Percentiles rank a stretch among this genome's conserved stretches.
Evolutionary conservation across 2,797 vertebrate genomes (phyloP).

Genomic region (Alosa sapidissima): DNA sequence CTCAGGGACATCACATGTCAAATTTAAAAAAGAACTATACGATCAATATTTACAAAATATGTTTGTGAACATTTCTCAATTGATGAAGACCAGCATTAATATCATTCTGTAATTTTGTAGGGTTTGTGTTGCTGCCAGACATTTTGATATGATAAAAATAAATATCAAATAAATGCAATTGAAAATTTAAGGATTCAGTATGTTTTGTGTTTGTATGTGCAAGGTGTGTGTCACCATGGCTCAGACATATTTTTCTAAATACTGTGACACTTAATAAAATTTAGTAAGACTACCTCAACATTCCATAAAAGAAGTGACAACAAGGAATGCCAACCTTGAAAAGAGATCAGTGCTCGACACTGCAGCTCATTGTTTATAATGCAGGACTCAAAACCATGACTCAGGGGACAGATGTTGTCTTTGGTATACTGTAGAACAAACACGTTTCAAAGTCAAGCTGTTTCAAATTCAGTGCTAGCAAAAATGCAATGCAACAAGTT

Average conservation of each 20-base stretch:
- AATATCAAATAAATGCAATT: not conserved
- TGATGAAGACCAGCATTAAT: not conserved
- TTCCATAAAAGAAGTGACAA: constrained; percentile 46
- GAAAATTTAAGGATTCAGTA: not conserved
- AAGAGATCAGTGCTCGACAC: constrained; percentile 39
- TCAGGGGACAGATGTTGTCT: constrained; percentile 73
- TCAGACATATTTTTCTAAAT: constrained; percentile 8
- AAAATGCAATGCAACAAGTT: constrained; percentile 69
- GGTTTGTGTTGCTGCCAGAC: not conserved
- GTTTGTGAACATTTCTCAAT: not conserved
- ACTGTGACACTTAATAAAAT: constrained; percentile 43
- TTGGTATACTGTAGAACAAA: constrained; percentile 82
- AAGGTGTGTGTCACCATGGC: not conserved
- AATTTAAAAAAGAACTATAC: not conserved
- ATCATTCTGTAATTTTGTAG: not conserved
- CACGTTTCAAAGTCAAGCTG: constrained; percentile 62
- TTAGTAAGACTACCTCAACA: constrained; percentile 56
- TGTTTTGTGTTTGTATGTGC: not conserved
- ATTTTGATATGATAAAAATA: not conserved
- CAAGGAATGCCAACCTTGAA: constrained; percentile 50
- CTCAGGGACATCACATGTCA: not conserved
- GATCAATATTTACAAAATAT: constrained; percentile 12
- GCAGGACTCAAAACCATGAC: constrained; percentile 59
- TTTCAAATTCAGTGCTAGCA: constrained; percentile 68
- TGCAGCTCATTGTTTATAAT: constrained; percentile 55